Evolutionary conservation across 2,888 invertebrate species (phyloP).

Genomic region (Pollenia amentaria): DNA sequence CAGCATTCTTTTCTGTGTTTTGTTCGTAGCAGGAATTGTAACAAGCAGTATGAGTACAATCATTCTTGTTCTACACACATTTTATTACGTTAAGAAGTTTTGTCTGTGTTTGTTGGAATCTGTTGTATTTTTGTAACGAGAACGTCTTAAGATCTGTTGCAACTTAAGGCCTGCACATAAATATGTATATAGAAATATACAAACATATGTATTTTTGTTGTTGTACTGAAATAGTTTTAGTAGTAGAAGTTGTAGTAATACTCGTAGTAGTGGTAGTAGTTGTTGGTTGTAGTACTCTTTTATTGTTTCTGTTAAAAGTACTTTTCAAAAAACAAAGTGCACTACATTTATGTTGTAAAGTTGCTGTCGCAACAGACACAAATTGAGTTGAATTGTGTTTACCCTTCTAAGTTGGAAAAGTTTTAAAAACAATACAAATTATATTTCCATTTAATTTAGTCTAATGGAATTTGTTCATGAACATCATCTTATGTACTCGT

Average conservation of each 20-base stretch:
- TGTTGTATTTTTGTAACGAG: constrained; percentile 49
- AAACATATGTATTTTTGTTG: constrained; percentile 21
- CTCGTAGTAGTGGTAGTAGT: constrained; percentile 41
- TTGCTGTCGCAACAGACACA: constrained; percentile 74
- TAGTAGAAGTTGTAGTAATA: constrained; percentile 44
- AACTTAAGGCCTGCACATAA: constrained; percentile 63
- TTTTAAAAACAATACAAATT: constrained; percentile 78
- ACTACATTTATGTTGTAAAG: constrained; percentile 74
- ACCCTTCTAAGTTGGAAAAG: constrained; percentile 75
- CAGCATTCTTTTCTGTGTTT: neutral
- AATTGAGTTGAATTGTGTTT: constrained; percentile 74
- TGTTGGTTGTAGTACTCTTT: constrained; percentile 57
- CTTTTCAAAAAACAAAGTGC: constrained; percentile 73
- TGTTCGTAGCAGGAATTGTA: neutral
- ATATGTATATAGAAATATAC: constrained; percentile 1
- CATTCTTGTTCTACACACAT: constrained; percentile 51
- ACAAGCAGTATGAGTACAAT: constrained; percentile 28
- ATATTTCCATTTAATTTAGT: constrained; percentile 78
- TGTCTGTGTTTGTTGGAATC: constrained; percentile 30
- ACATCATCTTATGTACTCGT: constrained; percentile 66
- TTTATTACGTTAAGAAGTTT: constrained; percentile 61
- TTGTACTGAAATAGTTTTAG: constrained; percentile 50
- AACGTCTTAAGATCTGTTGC: constrained; percentile 71
- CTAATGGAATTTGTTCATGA: constrained; percentile 77
- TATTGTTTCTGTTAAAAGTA: constrained; percentile 71